Percentiles rank a stretch among this genome's conserved stretches.
These are phyloP conservation scores for Polymixis lichenea DNA, from an alignment of 2,888 invertebrate genomes.

Conservation along the genomic window DNA sequence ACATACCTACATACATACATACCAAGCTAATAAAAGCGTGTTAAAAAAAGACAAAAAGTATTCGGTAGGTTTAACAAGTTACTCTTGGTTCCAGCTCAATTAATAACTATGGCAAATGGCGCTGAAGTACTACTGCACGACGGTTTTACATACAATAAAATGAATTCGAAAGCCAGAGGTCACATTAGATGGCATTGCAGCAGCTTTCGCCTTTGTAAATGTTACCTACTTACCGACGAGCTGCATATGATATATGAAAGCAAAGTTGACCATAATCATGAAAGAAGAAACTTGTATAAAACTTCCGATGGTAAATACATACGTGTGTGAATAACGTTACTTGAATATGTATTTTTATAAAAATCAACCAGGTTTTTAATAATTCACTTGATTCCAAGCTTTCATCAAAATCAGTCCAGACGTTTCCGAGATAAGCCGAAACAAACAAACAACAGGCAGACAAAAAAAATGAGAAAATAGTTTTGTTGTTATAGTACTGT, in stretches of 20 bases:
- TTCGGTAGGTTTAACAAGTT: background rate
- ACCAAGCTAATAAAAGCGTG: too few relatives aligned
- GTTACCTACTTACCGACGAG: constrained; percentile 56
- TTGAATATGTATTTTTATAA: background rate
- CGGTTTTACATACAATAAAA: constrained; percentile 67
- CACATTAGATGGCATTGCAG: constrained; percentile 71
- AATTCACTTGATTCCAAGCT: too few relatives aligned
- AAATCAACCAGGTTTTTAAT: too few relatives aligned
- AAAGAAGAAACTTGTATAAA: constrained; percentile 40
- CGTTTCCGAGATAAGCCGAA: too few relatives aligned
- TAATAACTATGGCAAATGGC: constrained; percentile 62
- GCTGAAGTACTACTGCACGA: constrained; percentile 61
- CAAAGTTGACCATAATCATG: constrained; percentile 63
- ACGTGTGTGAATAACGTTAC: constrained; percentile 29
- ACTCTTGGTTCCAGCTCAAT: constrained; percentile 56
- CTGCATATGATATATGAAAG: constrained; percentile 28
- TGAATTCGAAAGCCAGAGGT: constrained; percentile 45
- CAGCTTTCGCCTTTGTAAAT: constrained; percentile 67
- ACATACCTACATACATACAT: too few relatives aligned
- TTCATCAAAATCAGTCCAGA: too few relatives aligned
- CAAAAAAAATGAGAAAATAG: too few relatives aligned
- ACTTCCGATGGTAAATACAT: constrained; percentile 63
- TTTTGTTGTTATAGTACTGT: too few relatives aligned
- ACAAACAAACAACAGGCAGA: too few relatives aligned
- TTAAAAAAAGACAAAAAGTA: background rate